Evolutionary conservation across 2,888 invertebrate genomes (phyloP), one percentile per base, ranked within the genome.

Genomic region (Drosophila hamatofila): DNA sequence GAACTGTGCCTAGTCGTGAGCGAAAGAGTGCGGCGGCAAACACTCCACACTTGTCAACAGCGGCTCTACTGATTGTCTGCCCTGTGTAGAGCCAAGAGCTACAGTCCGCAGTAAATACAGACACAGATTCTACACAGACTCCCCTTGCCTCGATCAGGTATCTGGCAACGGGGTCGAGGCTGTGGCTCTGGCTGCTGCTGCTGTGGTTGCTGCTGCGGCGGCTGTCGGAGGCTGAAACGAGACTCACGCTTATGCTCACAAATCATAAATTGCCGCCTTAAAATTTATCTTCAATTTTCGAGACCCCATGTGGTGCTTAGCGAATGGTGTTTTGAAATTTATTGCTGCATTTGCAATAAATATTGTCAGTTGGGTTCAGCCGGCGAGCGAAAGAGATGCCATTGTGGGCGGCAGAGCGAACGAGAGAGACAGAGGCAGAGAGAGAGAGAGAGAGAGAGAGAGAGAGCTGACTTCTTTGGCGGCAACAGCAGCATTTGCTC

Each of bases 241-340:
- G 84, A 74, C 81, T 81, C 75, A 76, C 85, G 89, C 90, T 90
- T 89, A 86, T 86, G 88, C 86, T 81, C 91, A 92, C 92, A 92
- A 92, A 92, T 92, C 92, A 92, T 92, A 92, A 92, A 92, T 92
- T 92, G 92, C 92, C 92, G 92, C 92, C 92, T 92, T 92, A 91
- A 92, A 92, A 92, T 92, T 92, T 92, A 91, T 91, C 91, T 91
- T 91, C 91, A 92, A 91, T 91, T 91, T 91, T 87, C 88, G 81
- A 91, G 88, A 88, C 88, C 88, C 88, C 88, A 90, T 88, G 88
- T 89, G 88, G 88, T 90, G 91, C 90, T 91, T 90, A 88, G 88
- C 88, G 88, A 88, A 82, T 82, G 88, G 82, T 82, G 82, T 82
- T 82, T 82, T 82, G 90, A 88, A 90, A 90, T 90, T 90, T 90